Evolutionary conservation across 2,888 invertebrate genomes (phyloP).

Genomic region (Volucella inflata): DNA sequence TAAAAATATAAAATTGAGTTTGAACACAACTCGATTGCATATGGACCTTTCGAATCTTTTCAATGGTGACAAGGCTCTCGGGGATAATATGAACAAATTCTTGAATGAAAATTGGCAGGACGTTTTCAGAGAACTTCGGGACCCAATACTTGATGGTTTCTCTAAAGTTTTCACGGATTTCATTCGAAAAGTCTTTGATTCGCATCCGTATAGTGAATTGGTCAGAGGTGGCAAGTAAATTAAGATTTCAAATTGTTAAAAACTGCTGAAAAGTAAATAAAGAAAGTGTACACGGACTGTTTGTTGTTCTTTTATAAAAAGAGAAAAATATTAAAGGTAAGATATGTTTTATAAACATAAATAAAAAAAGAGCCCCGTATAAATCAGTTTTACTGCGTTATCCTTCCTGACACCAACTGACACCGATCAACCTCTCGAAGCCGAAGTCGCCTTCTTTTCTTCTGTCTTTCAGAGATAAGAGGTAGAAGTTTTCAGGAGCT

Average conservation of each 20-base stretch:
- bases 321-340: too few relatives aligned
- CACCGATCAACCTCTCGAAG: too few relatives aligned
- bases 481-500: too few relatives aligned
- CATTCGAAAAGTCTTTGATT: slow-evolving; percentile 80
- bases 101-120: slow-evolving; percentile 77
- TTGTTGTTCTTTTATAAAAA: too few relatives aligned
- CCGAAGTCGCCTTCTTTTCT: too few relatives aligned
- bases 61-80: slow-evolving; percentile 82
- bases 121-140: slow-evolving; percentile 82
- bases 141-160: slow-evolving; percentile 81
- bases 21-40: slow-evolving; percentile 65
- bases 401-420: too few relatives aligned
- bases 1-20: slow-evolving; percentile 47
- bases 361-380: too few relatives aligned
- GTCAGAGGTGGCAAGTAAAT: slow-evolving; percentile 42
- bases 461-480: too few relatives aligned
- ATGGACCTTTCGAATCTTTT: slow-evolving; percentile 81
- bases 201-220: slow-evolving; percentile 80
- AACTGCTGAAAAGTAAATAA: too few relatives aligned
- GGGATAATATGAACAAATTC: slow-evolving; percentile 82
- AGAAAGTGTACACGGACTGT: too few relatives aligned
- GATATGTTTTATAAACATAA: too few relatives aligned
- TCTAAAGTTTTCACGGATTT: slow-evolving; percentile 80
- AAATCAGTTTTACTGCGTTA: too few relatives aligned
- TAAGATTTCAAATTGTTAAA: neutral